A percentile compares a stretch with the other conserved stretches of the same genome.
These are phyloP conservation scores for Thamnophis sirtalis DNA, from an alignment of 2,113 vertebrate species.

Conservation along the genomic window DNA sequence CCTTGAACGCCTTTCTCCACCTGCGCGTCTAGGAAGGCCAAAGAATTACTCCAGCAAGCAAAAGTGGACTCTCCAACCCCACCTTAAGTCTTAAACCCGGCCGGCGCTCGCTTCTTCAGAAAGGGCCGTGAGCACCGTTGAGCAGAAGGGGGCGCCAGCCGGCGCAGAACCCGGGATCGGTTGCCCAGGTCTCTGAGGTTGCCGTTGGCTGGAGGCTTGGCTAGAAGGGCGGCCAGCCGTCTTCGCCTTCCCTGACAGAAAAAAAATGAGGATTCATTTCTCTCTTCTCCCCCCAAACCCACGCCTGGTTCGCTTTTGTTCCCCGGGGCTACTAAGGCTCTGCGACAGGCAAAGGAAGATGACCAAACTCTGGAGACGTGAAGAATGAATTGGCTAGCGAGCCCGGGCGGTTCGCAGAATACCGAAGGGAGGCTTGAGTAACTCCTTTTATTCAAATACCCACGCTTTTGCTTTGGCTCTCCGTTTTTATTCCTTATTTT, in stretches of 20 bases:
- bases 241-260: background rate
- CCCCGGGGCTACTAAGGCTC: background rate
- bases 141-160: constrained; percentile 56
- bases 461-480: background rate
- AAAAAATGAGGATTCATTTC: constrained; percentile 10
- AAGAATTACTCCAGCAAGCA: background rate
- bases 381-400: constrained; percentile 76
- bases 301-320: background rate
- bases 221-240: background rate
- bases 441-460: background rate
- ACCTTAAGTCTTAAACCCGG: background rate
- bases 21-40: background rate
- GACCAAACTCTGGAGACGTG: constrained; percentile 52
- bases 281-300: background rate
- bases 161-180: background rate
- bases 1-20: background rate
- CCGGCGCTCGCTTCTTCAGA: background rate
- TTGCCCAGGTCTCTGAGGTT: background rate
- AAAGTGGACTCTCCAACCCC: background rate
- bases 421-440: constrained; percentile 63
- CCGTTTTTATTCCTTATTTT: background rate
- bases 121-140: background rate
- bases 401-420: constrained; percentile 68
- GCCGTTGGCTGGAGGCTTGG: background rate
- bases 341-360: constrained; percentile 4